Evolutionary conservation across 2,888 invertebrate genomes (phyloP), one percentile per base, ranked within the genome.

Genomic region (Meganola albula): DNA sequence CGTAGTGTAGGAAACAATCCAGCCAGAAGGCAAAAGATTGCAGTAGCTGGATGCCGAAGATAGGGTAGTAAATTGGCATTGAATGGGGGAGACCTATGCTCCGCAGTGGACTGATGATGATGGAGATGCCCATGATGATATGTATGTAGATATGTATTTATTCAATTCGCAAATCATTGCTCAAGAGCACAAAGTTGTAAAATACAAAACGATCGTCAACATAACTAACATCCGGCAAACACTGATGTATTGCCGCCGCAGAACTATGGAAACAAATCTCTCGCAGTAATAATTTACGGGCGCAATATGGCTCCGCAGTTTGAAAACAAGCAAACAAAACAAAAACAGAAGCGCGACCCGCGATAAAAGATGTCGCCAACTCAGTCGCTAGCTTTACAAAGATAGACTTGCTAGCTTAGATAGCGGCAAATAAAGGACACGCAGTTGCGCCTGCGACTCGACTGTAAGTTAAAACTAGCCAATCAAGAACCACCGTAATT

Each of bases 211-310:
- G 66, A 63, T 65, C 66, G 74, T 76, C 79, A 78, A 71, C 79
- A 75, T 78, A 77, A 82, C 78, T 74, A 78, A 75, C 80, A 80
- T 77, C 77, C 79, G 75, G 73, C 65, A 68, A 73, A 75, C 71
- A 63, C 70, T 83, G 83, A 84, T 82, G 73, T 70, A 84, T 83
- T 66, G 74, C 75, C 62, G 74, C 82, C 80, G 69, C 82, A 75
- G 70, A 73, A 75, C 82, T 82, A 79, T 83, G 77, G 80, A 77
- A 77, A 82, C 84, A 83, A 83, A 82, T 83, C 82, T 82, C 76
- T 71, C 72, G 58, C 64, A 54, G 73, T 64, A 73, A 83, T 82
- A 82, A 84, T 78, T 85, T 78, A 83, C 74, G 68, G 66, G 68
- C 73, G 74, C 80, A 78, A 76, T 80, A 78, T 82, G 74, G 74